phyloP scores from a whole-genome alignment of 2,113 vertebrate species.

The Albula glossodonta region DNA sequence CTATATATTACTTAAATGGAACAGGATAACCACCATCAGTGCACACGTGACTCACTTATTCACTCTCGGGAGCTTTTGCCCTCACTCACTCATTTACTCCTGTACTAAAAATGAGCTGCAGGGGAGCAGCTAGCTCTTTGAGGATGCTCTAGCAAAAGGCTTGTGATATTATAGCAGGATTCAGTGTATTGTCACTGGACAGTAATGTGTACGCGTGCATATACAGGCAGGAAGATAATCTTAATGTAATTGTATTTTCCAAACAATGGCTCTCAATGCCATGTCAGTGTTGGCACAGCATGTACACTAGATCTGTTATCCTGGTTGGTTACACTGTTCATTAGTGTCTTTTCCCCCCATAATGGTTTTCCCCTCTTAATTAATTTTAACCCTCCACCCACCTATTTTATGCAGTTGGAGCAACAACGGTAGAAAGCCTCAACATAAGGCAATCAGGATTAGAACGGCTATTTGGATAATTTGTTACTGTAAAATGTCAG shows the following conservation, averaged over 20 bases:
- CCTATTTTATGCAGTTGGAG: neutral
- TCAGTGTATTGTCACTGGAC: neutral
- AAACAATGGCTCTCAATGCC: neutral
- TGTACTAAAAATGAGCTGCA: neutral
- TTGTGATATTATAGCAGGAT: neutral
- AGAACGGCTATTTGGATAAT: too few relatives aligned
- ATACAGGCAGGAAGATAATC: neutral
- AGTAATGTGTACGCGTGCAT: neutral
- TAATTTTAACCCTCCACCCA: neutral
- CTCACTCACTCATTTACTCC: neutral
- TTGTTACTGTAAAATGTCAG: too few relatives aligned
- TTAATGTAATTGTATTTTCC: constrained; percentile 14
- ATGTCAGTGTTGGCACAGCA: neutral
- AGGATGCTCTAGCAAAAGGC: neutral
- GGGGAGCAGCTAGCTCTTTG: neutral
- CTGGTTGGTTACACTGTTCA: neutral
- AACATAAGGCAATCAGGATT: neutral
- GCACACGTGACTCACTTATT: neutral
- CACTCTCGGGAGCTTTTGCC: neutral
- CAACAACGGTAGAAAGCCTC: neutral
- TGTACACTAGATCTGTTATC: constrained; percentile 20
- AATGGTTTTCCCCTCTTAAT: constrained; percentile 1
- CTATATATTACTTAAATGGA: too few relatives aligned
- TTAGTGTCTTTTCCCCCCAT: neutral
- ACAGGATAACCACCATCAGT: too few relatives aligned